Conservation (phyloP, 2,888 invertebrate species). For the Cheilosia pagana region DNA sequence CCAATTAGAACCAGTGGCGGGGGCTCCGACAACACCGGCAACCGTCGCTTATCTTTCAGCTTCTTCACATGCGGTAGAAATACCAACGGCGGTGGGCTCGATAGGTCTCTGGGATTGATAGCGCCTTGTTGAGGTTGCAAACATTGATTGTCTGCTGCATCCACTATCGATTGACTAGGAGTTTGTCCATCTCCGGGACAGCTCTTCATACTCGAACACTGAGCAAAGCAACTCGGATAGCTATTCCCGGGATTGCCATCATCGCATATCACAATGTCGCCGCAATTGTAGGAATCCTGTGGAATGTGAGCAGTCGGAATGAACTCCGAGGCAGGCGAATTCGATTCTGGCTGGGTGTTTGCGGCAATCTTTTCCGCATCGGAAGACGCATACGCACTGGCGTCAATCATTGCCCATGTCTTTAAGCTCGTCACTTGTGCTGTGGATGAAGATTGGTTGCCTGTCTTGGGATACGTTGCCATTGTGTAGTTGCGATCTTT, state of each 20-base stretch:
- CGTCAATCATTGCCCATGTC: constrained; percentile 59
- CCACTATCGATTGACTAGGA: constrained; percentile 20
- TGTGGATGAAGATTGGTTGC: not conserved
- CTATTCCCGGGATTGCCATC: constrained; percentile 54
- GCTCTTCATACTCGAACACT: constrained; percentile 65
- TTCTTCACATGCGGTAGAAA: constrained; percentile 76
- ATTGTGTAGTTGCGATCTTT: constrained; percentile 70
- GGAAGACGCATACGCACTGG: constrained; percentile 28
- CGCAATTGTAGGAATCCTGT: constrained; percentile 69
- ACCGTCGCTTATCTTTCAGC: constrained; percentile 71
- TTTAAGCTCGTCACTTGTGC: constrained; percentile 33
- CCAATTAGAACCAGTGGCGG: constrained; percentile 77
- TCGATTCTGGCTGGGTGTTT: constrained; percentile 34
- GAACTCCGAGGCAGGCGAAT: constrained; percentile 64
- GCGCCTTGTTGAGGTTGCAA: constrained; percentile 7
- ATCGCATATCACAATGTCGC: constrained; percentile 67
- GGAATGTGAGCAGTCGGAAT: constrained; percentile 68
- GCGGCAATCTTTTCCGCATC: constrained; percentile 31
- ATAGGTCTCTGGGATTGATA: constrained; percentile 39
- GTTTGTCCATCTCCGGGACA: constrained; percentile 41
- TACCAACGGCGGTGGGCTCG: constrained; percentile 77
- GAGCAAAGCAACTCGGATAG: constrained; percentile 73
- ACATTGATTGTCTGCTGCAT: constrained; percentile 5
- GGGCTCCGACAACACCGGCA: constrained; percentile 76
- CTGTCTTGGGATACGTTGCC: constrained; percentile 56